phyloP scores from a whole-genome alignment of 2,113 vertebrate species.

The Mustela nigripes region DNA sequence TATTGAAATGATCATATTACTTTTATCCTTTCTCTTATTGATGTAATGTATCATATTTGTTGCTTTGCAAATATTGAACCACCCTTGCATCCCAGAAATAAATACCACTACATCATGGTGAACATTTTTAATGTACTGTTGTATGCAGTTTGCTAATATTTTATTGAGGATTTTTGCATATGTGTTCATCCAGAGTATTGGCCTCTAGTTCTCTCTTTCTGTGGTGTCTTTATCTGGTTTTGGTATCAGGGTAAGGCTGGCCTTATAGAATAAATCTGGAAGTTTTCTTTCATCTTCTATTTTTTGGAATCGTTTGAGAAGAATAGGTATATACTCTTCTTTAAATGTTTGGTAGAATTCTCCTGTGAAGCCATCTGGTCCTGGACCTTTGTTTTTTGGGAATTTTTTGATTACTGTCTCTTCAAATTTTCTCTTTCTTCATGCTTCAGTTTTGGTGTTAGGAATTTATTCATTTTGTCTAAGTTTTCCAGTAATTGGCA shows the following conservation, averaged over 20 bases:
- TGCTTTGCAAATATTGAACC: background rate
- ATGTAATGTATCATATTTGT: background rate
- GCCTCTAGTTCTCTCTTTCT: background rate
- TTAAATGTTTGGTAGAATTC: background rate
- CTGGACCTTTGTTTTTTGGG: background rate
- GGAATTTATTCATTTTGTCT: background rate
- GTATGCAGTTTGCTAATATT: background rate
- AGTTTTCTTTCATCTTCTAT: background rate
- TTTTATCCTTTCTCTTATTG: background rate
- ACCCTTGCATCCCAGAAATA: background rate
- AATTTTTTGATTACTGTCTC: background rate
- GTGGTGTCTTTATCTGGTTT: background rate
- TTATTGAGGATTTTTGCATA: background rate
- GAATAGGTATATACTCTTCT: background rate
- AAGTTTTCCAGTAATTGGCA: background rate
- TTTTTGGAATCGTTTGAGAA: background rate
- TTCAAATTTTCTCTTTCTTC: background rate
- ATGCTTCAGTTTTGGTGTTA: background rate
- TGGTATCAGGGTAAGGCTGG: background rate
- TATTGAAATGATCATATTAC: background rate
- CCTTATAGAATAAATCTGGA: background rate
- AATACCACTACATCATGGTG: background rate
- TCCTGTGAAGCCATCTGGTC: background rate
- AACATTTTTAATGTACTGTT: background rate
- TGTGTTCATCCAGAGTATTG: background rate